Evolutionary conservation across 2,113 vertebrate genomes (phyloP), one percentile per base, ranked within the genome.

Genomic region (Gymnorhina tibicen): DNA sequence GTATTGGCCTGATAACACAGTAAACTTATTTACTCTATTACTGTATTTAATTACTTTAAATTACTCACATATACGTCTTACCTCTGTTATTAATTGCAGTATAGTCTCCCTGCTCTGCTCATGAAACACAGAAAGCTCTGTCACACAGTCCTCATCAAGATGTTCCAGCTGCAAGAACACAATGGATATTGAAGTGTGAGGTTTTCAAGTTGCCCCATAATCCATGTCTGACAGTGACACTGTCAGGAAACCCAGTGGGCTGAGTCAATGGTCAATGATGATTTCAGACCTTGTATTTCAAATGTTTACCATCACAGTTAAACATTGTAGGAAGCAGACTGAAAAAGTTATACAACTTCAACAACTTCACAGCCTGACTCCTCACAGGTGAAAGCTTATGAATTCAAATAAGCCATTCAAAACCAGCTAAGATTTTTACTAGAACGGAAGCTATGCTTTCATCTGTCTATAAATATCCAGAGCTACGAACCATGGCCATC

Each of bases 131-230:
- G 99, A 98, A 97, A 99, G 99, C 95, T 99, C 99, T 26, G 98
- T 98, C 87, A 99, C 28, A 10, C 99, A 99, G 96, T 99, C 99
- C 90, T 99, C 99, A 96, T 99, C 99, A 66, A 99, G 98, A 79
- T 98, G 98, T 42, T 98, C 98, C 87, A 99, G 93, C 99, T 99
- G 96, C 28, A 97, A 97, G 77, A 92, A 86, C 53, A 96, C 2
- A 10, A 87, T 1, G 4, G 37, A 56, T 87, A 64, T 13, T 63
- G 32, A 93, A 85, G 23, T 11, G 9, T 16, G 9, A 93, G 41
- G 37, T 23, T 75, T 68, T 53, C 19, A 53, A 37, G 35, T 49
- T 60, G 50, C 35, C 14, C 73, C 41, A 33, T 28, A 87, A 86
- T 27, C 30, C 20, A 6, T 8, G 37, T 11, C 27, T 60, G 17